Conservation (phyloP, 2,797 vertebrate genomes). For the Xiphorhynchus erythropygius region DNA sequence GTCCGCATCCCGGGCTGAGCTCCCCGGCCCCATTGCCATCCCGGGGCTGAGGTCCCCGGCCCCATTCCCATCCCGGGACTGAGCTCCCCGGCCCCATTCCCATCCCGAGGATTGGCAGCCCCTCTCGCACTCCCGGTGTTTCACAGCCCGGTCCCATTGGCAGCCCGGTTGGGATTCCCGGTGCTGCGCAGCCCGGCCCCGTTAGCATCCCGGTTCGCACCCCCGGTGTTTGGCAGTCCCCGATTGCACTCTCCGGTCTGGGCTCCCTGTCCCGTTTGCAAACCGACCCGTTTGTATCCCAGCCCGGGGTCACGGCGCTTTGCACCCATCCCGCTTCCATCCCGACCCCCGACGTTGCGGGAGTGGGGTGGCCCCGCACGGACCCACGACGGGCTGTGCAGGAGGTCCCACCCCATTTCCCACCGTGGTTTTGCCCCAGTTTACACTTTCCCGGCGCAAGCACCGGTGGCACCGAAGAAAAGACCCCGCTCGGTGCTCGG, state of each 20-base stretch:
- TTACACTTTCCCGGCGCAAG: background rate
- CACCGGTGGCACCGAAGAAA: too few species aligned
- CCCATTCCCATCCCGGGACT: background rate
- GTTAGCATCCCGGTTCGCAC: background rate
- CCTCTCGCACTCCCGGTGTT: background rate
- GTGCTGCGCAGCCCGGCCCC: background rate
- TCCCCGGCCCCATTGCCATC: background rate
- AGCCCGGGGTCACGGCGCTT: background rate
- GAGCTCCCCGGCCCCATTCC: background rate
- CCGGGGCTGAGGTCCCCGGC: too few species aligned
- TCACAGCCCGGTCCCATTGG: background rate
- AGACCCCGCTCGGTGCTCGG: background rate
- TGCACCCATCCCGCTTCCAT: background rate
- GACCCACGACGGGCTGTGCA: rapidly evolving
- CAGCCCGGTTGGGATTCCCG: background rate
- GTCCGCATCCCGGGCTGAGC: background rate
- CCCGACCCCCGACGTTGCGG: background rate
- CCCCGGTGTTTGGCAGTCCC: background rate
- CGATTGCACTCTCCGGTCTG: background rate
- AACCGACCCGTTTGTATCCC: background rate
- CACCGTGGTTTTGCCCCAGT: rapidly evolving
- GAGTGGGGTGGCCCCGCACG: background rate
- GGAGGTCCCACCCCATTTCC: background rate
- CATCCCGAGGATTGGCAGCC: background rate
- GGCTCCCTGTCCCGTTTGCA: background rate